These are phyloP conservation scores for Araneus ventricosus DNA, from an alignment of 1,140 invertebrate species.

Conservation along the genomic window DNA sequence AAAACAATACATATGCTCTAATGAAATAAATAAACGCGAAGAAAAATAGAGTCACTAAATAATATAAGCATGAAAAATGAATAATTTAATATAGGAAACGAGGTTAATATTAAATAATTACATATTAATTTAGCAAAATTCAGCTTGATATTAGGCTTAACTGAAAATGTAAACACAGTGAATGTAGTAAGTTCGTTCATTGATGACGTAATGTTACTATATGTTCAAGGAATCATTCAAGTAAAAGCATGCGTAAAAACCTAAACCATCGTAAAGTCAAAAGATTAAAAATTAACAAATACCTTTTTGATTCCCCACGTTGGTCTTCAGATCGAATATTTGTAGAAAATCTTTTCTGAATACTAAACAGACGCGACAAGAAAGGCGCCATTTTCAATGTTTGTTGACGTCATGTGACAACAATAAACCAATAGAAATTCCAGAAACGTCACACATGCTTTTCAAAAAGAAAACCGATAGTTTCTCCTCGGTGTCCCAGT, in stretches of 20 bases:
- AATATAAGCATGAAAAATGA: too few species aligned
- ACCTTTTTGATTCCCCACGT: slow-evolving; percentile 65
- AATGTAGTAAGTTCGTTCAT: slow-evolving; percentile 67
- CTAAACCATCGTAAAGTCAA: neutral
- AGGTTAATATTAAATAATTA: neutral
- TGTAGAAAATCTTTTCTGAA: slow-evolving; percentile 64
- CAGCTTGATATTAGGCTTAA: slow-evolving; percentile 44
- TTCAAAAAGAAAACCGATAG: slow-evolving; percentile 33
- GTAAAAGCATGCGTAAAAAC: neutral
- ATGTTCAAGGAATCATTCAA: slow-evolving; percentile 2
- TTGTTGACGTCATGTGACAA: slow-evolving; percentile 71
- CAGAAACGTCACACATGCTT: slow-evolving; percentile 43
- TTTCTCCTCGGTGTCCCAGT: neutral
- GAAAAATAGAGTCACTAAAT: too few species aligned
- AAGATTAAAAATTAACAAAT: neutral
- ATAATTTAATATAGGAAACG: too few species aligned
- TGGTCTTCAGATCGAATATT: slow-evolving; percentile 69
- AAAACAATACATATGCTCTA: neutral
- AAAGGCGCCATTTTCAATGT: slow-evolving; percentile 73
- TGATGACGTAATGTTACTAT: slow-evolving; percentile 64
- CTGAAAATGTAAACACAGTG: slow-evolving; percentile 57
- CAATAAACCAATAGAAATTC: slow-evolving; percentile 52
- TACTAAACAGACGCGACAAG: slow-evolving; percentile 70
- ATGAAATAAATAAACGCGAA: neutral
- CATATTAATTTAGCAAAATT: neutral